Evolutionary conservation across 2,888 invertebrate genomes (phyloP), one percentile per base, ranked within the genome.

Genomic region (Desoria tigrina): DNA sequence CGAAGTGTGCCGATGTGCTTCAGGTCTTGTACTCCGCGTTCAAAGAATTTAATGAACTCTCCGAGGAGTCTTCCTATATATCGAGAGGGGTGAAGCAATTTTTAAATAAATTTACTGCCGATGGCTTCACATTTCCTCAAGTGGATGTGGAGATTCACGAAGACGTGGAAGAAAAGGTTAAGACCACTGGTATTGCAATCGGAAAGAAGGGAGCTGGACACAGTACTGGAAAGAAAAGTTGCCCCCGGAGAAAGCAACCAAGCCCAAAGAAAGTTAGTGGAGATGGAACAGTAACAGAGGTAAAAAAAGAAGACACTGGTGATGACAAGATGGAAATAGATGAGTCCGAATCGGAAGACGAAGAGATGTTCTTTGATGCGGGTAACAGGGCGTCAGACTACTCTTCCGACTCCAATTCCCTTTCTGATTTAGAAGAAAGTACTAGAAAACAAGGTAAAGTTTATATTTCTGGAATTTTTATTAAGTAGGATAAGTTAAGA

Each of bases 1-100:
- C 42, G 14, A 49, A 42, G n/a, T 66, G 65, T 42, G 61, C 51
- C 4, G 23, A 53, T 2, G 18, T 51, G 16, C 9, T 66, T 11
- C 28, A 39, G 14, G 16, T n/a, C 14, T 42, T 66, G n/a, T 66
- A 61, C 37, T 42, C 61, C 11, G 42, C 65, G 9, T 66, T 58
- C 42, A 50, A 61, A 42, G 57, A 66, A 45, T 57, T 66, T 2
- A 50, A 45, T 23, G 42, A 16, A 9, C 24, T 61, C 4, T 23
- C 57, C 2, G 28, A 53, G 42, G 53, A 66, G 26, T 4, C 32
- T 2, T 57, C 61, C 1, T 66, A 61, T 32, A 28, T 66, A 28
- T 66, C 57, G 9, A 61, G 18, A 32, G 58, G 61, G 14, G 11
- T 66, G 16, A 54, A 27, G 14, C 45, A 42, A n/a, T 42, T 65